Base-by-base conservation (phyloP, 2,888 invertebrate genomes). In the Limnephilus rhombicus region DNA sequence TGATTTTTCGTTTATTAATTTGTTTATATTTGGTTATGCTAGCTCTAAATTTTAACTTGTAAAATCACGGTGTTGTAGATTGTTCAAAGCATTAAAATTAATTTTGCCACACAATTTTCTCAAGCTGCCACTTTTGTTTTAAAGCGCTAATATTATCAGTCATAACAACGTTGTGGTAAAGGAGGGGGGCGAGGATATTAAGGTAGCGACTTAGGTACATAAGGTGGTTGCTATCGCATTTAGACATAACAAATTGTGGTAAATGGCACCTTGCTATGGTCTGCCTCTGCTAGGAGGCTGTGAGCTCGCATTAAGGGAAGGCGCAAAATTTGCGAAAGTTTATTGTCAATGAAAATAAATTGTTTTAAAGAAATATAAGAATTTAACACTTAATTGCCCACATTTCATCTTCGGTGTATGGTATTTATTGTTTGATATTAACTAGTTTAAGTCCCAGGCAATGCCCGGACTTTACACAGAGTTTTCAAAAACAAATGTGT, bases 81-180 rank as follows among this genome's bases (percentile, higher is more conserved):
- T 34, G 31, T 18, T 82, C 18, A 34, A 82, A 82, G 7, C 82
- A 34, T 82, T 31, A 29, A 31, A 18, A 82, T 82, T 82, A 82
- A 82, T 15, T 31, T 82, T 34, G 31, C 31, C 82, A 18, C 34
- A 82, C 82, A 82, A 82, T 82, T 82, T 82, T 82, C 82, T 31
- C 31, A 82, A 82, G 82, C 82, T 82, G 82, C 82, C 82, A 34
- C 82, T 82, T 82, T 82, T 82, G 82, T 82, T 82, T 81, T 29
- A 82, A 82, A 82, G 82, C 31, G 82, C 82, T 31, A 82, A 82
- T 82, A 82, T 82, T 82, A 82, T 82, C 82, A 82, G 7, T 82
- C 82, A 82, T 82, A 82, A 82, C 34, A 82, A 13, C 7, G 29
- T 12, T 31, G 29, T 13, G 29, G 13, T 31, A 31, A 81, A 1